Conservation (phyloP, 1,140 invertebrate genomes). For the Cyclina sinensis region DNA sequence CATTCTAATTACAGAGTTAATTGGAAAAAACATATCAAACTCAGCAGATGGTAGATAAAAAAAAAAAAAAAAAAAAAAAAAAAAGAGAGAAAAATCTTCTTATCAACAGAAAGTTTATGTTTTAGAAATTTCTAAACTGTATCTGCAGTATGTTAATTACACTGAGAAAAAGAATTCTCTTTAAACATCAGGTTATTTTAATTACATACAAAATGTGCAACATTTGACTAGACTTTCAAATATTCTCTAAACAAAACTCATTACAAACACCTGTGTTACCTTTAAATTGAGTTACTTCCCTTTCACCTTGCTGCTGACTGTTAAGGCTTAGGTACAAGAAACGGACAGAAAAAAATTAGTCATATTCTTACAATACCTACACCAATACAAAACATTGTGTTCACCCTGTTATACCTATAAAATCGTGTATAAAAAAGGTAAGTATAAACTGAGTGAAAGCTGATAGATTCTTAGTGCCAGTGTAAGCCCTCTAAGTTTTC, state of each 20-base stretch:
- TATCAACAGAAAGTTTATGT: slow-evolving; percentile 27
- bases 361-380: no score
- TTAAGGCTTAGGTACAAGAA: no score
- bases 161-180: neutral
- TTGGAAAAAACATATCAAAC: slow-evolving; percentile 31
- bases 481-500: no score
- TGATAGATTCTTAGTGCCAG: no score
- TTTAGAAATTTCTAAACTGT: slow-evolving; percentile 23
- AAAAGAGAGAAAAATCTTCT: no score
- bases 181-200: neutral
- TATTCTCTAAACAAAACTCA: neutral
- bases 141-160: slow-evolving; percentile 4
- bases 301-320: neutral
- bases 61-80: no score
- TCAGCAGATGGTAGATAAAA: slow-evolving; percentile 4
- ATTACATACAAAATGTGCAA: neutral
- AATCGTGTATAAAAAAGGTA: no score
- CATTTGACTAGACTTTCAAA: neutral
- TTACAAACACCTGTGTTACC: neutral
- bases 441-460: no score
- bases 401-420: no score
- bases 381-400: no score
- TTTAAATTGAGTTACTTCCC: slow-evolving; percentile 19
- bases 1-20: slow-evolving; percentile 62
- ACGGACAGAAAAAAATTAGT: no score